A percentile compares a stretch with the other conserved stretches of the same genome.
Evolutionary conservation across 2,888 invertebrate genomes (phyloP).

Genomic region (Clistopyga incitator): DNA sequence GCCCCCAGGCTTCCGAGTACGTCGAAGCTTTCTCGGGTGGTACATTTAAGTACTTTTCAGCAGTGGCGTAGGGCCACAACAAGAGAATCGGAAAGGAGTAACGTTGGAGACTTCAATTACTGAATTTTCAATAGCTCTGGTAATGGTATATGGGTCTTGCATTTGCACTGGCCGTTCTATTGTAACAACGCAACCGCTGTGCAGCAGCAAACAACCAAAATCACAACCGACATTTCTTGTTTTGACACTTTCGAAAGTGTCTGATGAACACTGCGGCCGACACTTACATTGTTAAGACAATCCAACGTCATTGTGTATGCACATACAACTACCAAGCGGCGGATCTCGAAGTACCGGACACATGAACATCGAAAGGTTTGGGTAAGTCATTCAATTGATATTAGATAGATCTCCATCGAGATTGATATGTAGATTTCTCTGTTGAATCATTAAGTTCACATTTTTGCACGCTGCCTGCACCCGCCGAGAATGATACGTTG

Average conservation of each 20-base stretch:
- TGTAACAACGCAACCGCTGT: background rate
- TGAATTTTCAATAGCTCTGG: slow-evolving; percentile 23
- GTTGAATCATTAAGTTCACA: too few relatives aligned
- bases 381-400: too few relatives aligned
- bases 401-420: too few relatives aligned
- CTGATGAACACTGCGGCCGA: background rate
- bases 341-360: too few relatives aligned
- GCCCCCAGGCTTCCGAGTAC: slow-evolving; percentile 11
- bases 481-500: too few relatives aligned
- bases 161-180: background rate
- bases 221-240: background rate
- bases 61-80: slow-evolving; percentile 1
- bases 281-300: too few relatives aligned
- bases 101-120: slow-evolving; percentile 16
- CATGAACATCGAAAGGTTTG: too few relatives aligned
- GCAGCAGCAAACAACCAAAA: background rate
- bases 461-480: too few relatives aligned
- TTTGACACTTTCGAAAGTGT: background rate
- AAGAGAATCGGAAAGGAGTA: background rate
- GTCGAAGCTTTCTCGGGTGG: slow-evolving; percentile 6
- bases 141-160: background rate
- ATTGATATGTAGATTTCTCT: too few relatives aligned
- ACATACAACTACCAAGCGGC: too few relatives aligned
- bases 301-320: too few relatives aligned
- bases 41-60: slow-evolving; percentile 24